These are phyloP conservation scores for Ridgeia piscesae DNA, from an alignment of 1,140 invertebrate species.

Conservation along the genomic window DNA sequence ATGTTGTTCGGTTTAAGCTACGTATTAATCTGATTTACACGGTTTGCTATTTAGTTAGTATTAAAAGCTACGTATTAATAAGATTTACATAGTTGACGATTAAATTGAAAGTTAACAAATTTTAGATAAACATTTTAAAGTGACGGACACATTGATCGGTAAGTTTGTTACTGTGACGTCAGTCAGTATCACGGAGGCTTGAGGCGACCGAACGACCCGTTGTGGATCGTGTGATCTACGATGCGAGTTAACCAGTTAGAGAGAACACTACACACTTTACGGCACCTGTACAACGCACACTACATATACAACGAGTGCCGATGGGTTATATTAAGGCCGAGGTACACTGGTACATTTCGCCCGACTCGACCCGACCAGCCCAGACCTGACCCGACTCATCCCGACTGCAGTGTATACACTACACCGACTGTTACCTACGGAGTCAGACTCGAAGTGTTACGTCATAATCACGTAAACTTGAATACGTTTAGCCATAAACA, in stretches of 20 bases:
- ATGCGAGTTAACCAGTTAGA: background rate
- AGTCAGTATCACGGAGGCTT: background rate
- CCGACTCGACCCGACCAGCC: too few relatives aligned
- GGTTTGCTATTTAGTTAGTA: background rate
- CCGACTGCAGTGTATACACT: too few relatives aligned
- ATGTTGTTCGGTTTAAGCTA: background rate
- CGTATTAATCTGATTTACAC: background rate
- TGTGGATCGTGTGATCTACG: too few relatives aligned
- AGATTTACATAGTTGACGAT: background rate
- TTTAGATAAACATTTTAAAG: background rate
- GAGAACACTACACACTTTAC: background rate
- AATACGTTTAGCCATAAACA: too few relatives aligned
- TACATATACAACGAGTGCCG: background rate
- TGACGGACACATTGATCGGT: background rate
- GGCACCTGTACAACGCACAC: background rate
- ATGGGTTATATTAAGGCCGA: background rate
- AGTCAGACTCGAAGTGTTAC: too few relatives aligned
- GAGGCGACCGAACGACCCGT: background rate
- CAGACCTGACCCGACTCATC: too few relatives aligned
- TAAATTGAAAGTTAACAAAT: background rate
- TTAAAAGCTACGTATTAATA: background rate
- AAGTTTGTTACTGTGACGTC: background rate
- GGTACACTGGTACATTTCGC: too few relatives aligned
- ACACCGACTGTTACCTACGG: too few relatives aligned
- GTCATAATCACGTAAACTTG: too few relatives aligned